These are phyloP conservation scores for Nematolebias whitei DNA, from an alignment of 2,113 vertebrate genomes.

Conservation along the genomic window DNA sequence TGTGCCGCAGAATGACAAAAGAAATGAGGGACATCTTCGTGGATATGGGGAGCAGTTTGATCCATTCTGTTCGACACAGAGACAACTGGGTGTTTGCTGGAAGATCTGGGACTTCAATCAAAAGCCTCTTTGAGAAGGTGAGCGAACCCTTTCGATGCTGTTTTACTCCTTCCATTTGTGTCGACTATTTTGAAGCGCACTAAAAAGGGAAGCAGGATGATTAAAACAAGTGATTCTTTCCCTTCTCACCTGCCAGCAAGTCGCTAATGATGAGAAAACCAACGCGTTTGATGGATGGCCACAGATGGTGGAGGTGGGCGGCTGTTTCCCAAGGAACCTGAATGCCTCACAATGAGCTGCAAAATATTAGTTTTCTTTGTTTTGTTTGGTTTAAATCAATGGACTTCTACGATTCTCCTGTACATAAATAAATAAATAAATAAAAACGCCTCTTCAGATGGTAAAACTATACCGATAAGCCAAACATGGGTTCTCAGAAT, in stretches of 20 bases:
- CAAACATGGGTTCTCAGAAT: not conserved
- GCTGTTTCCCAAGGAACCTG: slow-evolving; percentile 80
- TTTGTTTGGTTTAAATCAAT: not conserved
- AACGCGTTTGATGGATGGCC: slow-evolving; percentile 90
- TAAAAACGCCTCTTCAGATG: not conserved
- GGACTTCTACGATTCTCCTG: not conserved
- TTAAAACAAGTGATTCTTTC: slow-evolving; percentile 22
- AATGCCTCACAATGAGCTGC: not conserved
- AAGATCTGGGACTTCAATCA: slow-evolving; percentile 66
- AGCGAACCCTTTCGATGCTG: slow-evolving; percentile 13
- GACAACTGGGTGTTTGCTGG: slow-evolving; percentile 93
- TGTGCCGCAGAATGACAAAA: slow-evolving; percentile 80
- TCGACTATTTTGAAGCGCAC: slow-evolving; percentile 32
- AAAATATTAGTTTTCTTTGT: not conserved
- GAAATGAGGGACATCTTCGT: slow-evolving; percentile 75
- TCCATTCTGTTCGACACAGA: slow-evolving; percentile 73
- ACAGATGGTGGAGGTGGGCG: slow-evolving; percentile 80
- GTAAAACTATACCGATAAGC: not conserved
- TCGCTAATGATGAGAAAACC: slow-evolving; percentile 72
- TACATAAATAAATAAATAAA: too few relatives aligned
- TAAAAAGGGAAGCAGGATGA: slow-evolving; percentile 7
- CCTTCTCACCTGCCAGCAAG: slow-evolving; percentile 60
- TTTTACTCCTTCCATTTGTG: slow-evolving; percentile 42
- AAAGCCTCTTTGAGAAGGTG: slow-evolving; percentile 88
- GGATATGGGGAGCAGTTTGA: slow-evolving; percentile 81